These are phyloP conservation scores for Antechinus stuartii DNA, from an alignment of 2,113 vertebrate species.

Conservation along the genomic window DNA sequence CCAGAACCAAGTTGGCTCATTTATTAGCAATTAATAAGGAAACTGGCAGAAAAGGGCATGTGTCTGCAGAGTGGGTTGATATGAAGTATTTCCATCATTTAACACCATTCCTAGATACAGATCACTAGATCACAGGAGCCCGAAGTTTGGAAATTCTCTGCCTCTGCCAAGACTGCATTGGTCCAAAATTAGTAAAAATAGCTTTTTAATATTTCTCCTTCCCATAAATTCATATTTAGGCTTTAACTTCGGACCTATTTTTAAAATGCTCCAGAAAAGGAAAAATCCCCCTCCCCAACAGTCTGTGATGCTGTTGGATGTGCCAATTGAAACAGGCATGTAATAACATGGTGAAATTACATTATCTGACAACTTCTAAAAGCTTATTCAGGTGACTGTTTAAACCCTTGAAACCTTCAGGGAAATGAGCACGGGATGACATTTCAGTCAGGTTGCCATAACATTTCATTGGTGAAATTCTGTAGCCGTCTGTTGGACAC, in stretches of 20 bases:
- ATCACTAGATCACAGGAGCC: slow-evolving; percentile 65
- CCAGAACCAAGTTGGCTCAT: slow-evolving; percentile 45
- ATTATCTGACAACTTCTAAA: slow-evolving; percentile 81
- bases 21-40: slow-evolving; percentile 67
- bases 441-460: slow-evolving; percentile 81
- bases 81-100: slow-evolving; percentile 62
- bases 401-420: slow-evolving; percentile 69
- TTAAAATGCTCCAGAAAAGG: slow-evolving; percentile 72
- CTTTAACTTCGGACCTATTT: slow-evolving; percentile 60
- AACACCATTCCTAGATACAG: slow-evolving; percentile 52
- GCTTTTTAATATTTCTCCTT: slow-evolving; percentile 63
- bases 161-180: slow-evolving; percentile 47
- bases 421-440: slow-evolving; percentile 78
- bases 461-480: slow-evolving; percentile 80
- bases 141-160: slow-evolving; percentile 65
- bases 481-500: slow-evolving; percentile 71
- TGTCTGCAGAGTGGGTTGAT: slow-evolving; percentile 63
- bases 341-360: slow-evolving; percentile 76
- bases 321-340: slow-evolving; percentile 80
- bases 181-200: slow-evolving; percentile 76
- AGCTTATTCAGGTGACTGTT: slow-evolving; percentile 84
- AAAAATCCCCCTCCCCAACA: slow-evolving; percentile 66
- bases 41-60: slow-evolving; percentile 59
- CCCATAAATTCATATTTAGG: slow-evolving; percentile 59
- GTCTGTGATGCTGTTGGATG: slow-evolving; percentile 57